A percentile compares a stretch with the other conserved stretches of the same genome.
phyloP scores from a whole-genome alignment of 1,140 invertebrate species.

The Drosophila athabasca region DNA sequence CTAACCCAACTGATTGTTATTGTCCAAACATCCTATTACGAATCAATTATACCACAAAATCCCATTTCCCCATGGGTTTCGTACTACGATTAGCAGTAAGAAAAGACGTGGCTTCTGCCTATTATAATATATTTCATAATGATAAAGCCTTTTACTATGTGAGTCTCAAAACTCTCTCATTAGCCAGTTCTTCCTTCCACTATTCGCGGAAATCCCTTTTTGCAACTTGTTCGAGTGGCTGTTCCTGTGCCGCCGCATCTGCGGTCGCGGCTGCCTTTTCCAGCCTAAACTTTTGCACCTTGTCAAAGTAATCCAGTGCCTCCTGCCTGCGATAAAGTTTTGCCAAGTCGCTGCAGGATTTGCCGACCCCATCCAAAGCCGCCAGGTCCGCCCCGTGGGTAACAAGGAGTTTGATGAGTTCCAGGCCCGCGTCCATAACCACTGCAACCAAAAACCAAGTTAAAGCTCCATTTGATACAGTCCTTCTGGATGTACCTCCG shows the following conservation, averaged over 20 bases:
- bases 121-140: too few species aligned
- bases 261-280: conserved; percentile 26
- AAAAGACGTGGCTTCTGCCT: background rate
- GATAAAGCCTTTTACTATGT: too few species aligned
- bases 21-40: too few species aligned
- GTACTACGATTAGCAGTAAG: too few species aligned
- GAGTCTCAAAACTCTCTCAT: background rate
- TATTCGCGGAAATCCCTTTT: conserved; percentile 7
- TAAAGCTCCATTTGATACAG: conserved; percentile 5
- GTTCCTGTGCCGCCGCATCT: conserved; percentile 25
- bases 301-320: conserved; percentile 68
- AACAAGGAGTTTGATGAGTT: conserved; percentile 73
- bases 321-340: conserved; percentile 59
- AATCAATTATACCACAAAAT: too few species aligned
- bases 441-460: conserved; percentile 43
- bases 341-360: conserved; percentile 69
- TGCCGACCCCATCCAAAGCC: conserved; percentile 56
- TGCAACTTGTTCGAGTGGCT: conserved; percentile 1
- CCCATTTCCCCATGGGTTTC: too few species aligned
- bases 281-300: conserved; percentile 52
- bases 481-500: conserved; percentile 46
- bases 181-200: background rate
- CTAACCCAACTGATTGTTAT: too few species aligned
- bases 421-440: conserved; percentile 67
- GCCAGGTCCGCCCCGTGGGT: conserved; percentile 65